These are phyloP conservation scores for Spilogale gracilis DNA, from an alignment of 2,113 vertebrate species.

Conservation along the genomic window DNA sequence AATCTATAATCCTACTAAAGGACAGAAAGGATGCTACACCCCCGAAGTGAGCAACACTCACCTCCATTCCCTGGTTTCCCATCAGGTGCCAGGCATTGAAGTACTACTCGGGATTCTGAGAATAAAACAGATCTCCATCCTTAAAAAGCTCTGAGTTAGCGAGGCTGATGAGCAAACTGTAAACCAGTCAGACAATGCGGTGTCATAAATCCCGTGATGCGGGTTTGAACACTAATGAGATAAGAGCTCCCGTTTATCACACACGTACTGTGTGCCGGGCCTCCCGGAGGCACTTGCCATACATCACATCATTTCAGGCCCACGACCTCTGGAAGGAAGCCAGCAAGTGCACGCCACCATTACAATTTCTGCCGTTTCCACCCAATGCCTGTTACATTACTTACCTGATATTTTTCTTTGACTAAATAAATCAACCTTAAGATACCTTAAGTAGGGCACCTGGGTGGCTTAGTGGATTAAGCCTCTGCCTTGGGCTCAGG, in stretches of 20 bases:
- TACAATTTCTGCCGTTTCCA: neutral
- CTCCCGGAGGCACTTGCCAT: neutral
- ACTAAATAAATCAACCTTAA: neutral
- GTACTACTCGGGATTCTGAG: neutral
- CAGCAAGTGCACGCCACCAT: rapidly evolving
- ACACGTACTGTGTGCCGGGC: neutral
- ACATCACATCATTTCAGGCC: rapidly evolving
- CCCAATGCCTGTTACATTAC: neutral
- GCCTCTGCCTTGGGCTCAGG: too few relatives aligned
- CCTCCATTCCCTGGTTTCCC: neutral
- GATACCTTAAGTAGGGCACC: neutral
- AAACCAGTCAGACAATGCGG: rapidly evolving
- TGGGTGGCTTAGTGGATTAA: too few relatives aligned
- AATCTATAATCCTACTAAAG: neutral
- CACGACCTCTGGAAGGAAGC: neutral
- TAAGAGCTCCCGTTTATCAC: neutral
- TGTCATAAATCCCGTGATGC: rapidly evolving
- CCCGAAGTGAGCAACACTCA: neutral
- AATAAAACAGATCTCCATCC: neutral
- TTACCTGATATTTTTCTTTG: neutral
- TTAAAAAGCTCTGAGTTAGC: neutral
- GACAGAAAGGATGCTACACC: neutral
- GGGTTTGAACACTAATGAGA: neutral
- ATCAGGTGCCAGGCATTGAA: neutral
- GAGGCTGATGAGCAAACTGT: rapidly evolving